Evolutionary conservation across 2,888 invertebrate genomes (phyloP).

Genomic region (Tipula lateralis): DNA sequence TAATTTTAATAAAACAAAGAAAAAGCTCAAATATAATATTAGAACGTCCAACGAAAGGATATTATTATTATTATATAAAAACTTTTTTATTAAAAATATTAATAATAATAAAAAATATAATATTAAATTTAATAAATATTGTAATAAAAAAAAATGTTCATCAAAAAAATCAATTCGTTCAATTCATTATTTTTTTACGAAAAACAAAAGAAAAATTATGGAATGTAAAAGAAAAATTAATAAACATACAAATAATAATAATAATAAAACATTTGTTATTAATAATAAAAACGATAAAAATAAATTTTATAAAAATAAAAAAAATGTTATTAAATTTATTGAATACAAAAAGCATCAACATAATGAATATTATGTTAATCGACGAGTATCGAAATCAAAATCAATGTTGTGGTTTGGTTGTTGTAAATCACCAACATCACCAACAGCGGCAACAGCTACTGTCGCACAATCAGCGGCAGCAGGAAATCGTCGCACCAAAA

Average conservation of each 20-base stretch:
- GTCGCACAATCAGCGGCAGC: no score
- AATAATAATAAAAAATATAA: background rate
- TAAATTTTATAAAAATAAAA: background rate
- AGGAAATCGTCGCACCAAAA: background rate
- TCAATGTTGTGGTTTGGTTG: conserved; percentile 5
- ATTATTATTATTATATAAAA: conserved; percentile 27
- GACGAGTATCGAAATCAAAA: conserved; percentile 19
- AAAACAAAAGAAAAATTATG: conserved; percentile 28
- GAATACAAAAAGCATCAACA: background rate
- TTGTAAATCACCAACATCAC: background rate
- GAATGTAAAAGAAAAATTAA: conserved; percentile 5
- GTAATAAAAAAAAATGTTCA: conserved; percentile 14
- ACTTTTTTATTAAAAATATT: conserved; percentile 25
- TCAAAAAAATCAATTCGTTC: conserved; percentile 7
- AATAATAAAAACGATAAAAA: background rate
- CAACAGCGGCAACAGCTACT: background rate
- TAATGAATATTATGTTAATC: background rate
- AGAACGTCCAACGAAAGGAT: conserved; percentile 29
- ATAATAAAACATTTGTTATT: background rate
- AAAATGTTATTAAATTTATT: conserved; percentile 9
- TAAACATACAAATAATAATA: background rate
- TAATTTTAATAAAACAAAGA: conserved; percentile 25
- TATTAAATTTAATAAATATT: conserved; percentile 14
- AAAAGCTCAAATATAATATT: background rate
- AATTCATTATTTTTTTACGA: conserved; percentile 13